Evolutionary conservation across 2,888 invertebrate genomes (phyloP).

Genomic region (Nemotelus nigrinus): DNA sequence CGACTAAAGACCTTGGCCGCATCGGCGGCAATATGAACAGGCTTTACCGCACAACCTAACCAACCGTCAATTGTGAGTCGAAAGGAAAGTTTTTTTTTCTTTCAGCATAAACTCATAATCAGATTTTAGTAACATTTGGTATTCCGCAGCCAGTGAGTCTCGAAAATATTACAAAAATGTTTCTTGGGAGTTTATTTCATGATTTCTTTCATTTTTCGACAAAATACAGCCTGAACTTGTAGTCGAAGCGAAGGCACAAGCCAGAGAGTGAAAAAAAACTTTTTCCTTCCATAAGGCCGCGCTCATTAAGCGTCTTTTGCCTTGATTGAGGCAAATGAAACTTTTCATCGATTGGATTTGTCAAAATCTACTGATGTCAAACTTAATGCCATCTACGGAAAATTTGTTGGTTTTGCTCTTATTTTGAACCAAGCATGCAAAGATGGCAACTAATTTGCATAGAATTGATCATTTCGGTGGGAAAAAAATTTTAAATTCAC

Average conservation of each 20-base stretch:
- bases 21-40: neutral
- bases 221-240: neutral
- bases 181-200: slow-evolving; percentile 9
- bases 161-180: slow-evolving; percentile 25
- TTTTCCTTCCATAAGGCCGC: slow-evolving; percentile 31
- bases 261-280: neutral
- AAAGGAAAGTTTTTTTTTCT: slow-evolving; percentile 35
- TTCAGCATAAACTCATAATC: slow-evolving; percentile 44
- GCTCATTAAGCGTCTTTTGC: slow-evolving; percentile 41
- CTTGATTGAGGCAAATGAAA: slow-evolving; percentile 42
- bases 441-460: too few species aligned
- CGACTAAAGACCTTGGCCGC: neutral
- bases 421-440: too few species aligned
- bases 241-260: neutral
- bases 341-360: slow-evolving; percentile 32
- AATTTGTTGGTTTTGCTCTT: too few species aligned
- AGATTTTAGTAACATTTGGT: slow-evolving; percentile 43
- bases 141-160: slow-evolving; percentile 28
- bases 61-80: slow-evolving; percentile 13
- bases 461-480: too few species aligned
- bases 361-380: slow-evolving; percentile 5
- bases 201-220: neutral
- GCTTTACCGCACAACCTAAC: neutral
- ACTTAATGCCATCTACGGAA: slow-evolving; percentile 4
- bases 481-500: too few species aligned